Percentiles rank a stretch among this genome's conserved stretches.
phyloP scores from a whole-genome alignment of 1,140 invertebrate genomes.

The Cydia pomonella region DNA sequence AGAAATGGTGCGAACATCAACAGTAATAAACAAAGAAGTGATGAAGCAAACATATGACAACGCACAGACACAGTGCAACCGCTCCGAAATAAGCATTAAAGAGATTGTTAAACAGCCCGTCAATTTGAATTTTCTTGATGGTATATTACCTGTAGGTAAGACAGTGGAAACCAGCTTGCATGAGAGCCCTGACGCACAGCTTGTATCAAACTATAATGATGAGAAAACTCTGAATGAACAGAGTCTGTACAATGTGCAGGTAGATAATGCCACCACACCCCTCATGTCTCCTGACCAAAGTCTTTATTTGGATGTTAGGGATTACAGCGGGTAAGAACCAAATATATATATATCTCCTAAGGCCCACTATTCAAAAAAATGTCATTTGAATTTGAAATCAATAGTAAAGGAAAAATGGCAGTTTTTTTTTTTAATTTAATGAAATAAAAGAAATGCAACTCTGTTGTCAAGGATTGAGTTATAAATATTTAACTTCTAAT shows the following conservation, averaged over 20 bases:
- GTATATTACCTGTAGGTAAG: constrained; percentile 54
- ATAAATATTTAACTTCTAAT: neutral
- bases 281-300: constrained; percentile 82
- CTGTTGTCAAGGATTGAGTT: too few relatives aligned
- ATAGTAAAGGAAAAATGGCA: too few relatives aligned
- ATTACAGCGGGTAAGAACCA: constrained; percentile 79
- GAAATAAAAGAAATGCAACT: too few relatives aligned
- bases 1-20: constrained; percentile 83
- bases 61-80: constrained; percentile 68
- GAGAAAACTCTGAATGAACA: constrained; percentile 77
- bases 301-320: constrained; percentile 83
- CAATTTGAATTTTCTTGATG: constrained; percentile 68
- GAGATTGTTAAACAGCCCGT: constrained; percentile 58
- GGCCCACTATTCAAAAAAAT: too few relatives aligned
- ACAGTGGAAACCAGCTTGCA: constrained; percentile 37
- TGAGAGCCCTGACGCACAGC: constrained; percentile 44
- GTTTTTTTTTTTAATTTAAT: too few relatives aligned
- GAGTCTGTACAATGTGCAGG: constrained; percentile 81
- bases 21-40: constrained; percentile 70
- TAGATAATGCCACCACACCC: constrained; percentile 78
- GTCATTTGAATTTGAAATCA: too few relatives aligned
- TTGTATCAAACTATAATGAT: constrained; percentile 43
- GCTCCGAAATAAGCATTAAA: constrained; percentile 69
- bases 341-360: neutral
- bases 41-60: constrained; percentile 57